Evolutionary conservation across 2,888 invertebrate species (phyloP).

Genomic region (Chouioia cunea): DNA sequence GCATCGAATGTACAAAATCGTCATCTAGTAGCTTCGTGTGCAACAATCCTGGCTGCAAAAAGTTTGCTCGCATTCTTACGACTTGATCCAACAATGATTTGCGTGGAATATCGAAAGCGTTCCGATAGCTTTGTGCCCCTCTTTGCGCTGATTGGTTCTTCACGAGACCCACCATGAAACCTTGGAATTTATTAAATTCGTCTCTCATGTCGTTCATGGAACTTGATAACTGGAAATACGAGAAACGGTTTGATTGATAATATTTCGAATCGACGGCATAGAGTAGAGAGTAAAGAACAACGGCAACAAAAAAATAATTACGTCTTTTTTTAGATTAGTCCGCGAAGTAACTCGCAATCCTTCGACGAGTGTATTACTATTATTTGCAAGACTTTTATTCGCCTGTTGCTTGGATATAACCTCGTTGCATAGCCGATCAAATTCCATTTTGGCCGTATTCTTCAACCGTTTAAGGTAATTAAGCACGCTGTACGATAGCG

Average conservation of each 20-base stretch:
- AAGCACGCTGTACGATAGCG: constrained; percentile 91
- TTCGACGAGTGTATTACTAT: constrained; percentile 74
- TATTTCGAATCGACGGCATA: neutral
- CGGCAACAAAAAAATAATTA: constrained; percentile 67
- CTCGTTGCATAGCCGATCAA: constrained; percentile 87
- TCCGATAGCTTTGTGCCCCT: constrained; percentile 80
- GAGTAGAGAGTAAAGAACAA: too few species aligned
- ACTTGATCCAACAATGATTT: constrained; percentile 92
- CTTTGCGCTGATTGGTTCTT: constrained; percentile 71
- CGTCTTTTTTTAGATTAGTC: constrained; percentile 82
- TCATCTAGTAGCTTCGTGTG: constrained; percentile 85
- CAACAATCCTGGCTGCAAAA: constrained; percentile 84
- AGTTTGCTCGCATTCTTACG: constrained; percentile 93
- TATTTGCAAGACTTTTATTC: constrained; percentile 61
- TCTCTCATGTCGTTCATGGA: constrained; percentile 84
- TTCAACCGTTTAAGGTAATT: constrained; percentile 96
- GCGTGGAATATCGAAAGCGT: constrained; percentile 96
- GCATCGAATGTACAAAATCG: constrained; percentile 94
- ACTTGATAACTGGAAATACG: constrained; percentile 72
- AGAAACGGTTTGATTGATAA: constrained; percentile 12
- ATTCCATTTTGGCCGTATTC: constrained; percentile 92
- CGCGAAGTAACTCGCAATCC: constrained; percentile 82
- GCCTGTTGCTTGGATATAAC: constrained; percentile 76
- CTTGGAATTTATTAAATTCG: constrained; percentile 88
- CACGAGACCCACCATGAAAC: constrained; percentile 83